Evolutionary conservation across 1,140 invertebrate species (phyloP), one percentile per base, ranked within the genome.

Genomic region (Sesamia nonagrioides): DNA sequence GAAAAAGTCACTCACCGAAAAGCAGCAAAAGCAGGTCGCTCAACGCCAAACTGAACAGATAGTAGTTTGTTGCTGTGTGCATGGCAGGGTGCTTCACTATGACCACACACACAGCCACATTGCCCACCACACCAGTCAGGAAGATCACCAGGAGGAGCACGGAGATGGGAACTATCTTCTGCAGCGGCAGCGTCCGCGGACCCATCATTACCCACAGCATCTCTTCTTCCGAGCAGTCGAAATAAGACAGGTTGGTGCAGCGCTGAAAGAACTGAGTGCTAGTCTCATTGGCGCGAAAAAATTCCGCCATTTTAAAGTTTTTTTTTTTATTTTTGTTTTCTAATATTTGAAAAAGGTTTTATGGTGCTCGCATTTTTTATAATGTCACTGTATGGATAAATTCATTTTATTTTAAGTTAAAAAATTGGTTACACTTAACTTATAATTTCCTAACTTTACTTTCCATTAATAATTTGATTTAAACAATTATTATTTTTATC

Each of bases 21-120:
- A 97, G 90, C n/a, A 98, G 92, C 79, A 97, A 95, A 48, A 96
- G 96, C 8, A 98, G 89, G 91, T 98, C 97, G 5, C 97, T 97
- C 35, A 98, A 95, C 0, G 97, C 97, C 84, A 98, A 91, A 90
- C 97, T 99, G 94, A 99, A 98, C 80, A 99, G 96, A 92, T 99
- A 99, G 88, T 98, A 99, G 89, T 99, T 99, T 0, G 97, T 98
- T 0, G 97, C 97, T 0, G 97, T 97, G 83, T 97, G 97, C 97
- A 99, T 97, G 2, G 96, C 96, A 71, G 97, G 95, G 88, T 99
- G 98, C 71, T 96, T 96, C 2, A 97, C 95, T 61, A 99, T 99
- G 1, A 99, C 98, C 48, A 98, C 95, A 87, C 98, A 99, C 8
- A 99, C 98, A 0, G 97, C 96, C 27, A 98, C 90, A 89, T 99